A percentile compares a stretch with the other conserved stretches of the same genome.
Evolutionary conservation across 1,140 invertebrate genomes (phyloP).

Genomic region (Drosophila bocqueti): DNA sequence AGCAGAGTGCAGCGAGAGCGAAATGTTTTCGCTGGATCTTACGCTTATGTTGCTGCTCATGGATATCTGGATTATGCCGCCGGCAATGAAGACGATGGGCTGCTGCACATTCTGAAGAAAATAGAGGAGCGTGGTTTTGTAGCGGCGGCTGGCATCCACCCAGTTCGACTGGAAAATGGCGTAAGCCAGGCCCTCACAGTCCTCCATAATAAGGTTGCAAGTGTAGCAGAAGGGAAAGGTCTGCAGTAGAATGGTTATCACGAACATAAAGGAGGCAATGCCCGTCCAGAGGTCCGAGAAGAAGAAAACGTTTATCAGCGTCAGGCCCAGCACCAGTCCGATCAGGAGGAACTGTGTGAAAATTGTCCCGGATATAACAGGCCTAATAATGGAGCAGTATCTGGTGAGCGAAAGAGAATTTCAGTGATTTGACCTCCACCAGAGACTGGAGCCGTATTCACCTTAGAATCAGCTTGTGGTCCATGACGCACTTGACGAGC

Average conservation of each 20-base stretch:
- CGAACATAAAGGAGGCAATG: slow-evolving; percentile 64
- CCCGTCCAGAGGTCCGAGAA: slow-evolving; percentile 65
- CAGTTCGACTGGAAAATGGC: slow-evolving; percentile 71
- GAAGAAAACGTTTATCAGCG: slow-evolving; percentile 69
- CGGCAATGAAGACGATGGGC: slow-evolving; percentile 67
- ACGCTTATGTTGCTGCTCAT: slow-evolving; percentile 76
- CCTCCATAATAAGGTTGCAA: slow-evolving; percentile 71
- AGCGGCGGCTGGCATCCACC: slow-evolving; percentile 50
- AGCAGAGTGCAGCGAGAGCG: neutral
- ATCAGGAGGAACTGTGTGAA: slow-evolving; percentile 64
- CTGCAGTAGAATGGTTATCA: slow-evolving; percentile 63
- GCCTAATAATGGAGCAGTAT: slow-evolving; percentile 52
- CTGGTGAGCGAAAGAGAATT: slow-evolving; percentile 4
- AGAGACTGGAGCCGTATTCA: neutral
- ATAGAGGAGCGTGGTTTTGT: slow-evolving; percentile 63
- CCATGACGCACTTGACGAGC: slow-evolving; percentile 58
- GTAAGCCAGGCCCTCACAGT: slow-evolving; percentile 56
- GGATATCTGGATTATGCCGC: slow-evolving; percentile 70
- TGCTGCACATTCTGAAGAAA: slow-evolving; percentile 73
- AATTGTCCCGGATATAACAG: slow-evolving; percentile 70
- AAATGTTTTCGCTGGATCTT: slow-evolving; percentile 26
- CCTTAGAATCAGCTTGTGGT: slow-evolving; percentile 63
- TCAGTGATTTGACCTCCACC: neutral
- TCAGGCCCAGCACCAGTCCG: slow-evolving; percentile 63
- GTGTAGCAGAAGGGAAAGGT: slow-evolving; percentile 71